These are phyloP conservation scores for Drosophila longiperda DNA, from an alignment of 2,888 invertebrate species.

Conservation along the genomic window DNA sequence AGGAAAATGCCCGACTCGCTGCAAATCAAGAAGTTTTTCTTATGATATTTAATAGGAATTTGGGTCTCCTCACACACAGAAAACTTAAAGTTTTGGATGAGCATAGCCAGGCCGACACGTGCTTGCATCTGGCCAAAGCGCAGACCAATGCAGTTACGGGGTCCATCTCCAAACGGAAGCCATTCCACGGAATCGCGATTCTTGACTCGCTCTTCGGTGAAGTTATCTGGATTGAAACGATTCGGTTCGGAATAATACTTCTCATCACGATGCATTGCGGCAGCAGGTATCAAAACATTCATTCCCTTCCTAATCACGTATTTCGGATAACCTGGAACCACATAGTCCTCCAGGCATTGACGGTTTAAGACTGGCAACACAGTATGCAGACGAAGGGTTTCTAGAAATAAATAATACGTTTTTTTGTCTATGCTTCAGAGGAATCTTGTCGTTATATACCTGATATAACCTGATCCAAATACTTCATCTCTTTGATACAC, in stretches of 20 bases:
- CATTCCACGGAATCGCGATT: conserved; percentile 84
- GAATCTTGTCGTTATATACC: conserved; percentile 75
- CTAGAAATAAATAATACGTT: conserved; percentile 36
- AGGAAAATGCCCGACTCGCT: conserved; percentile 60
- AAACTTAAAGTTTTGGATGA: conserved; percentile 77
- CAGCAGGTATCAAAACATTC: conserved; percentile 86
- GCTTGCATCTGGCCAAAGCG: conserved; percentile 83
- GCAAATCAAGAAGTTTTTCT: conserved; percentile 55
- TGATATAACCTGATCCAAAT: conserved; percentile 85
- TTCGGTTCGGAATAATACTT: conserved; percentile 87
- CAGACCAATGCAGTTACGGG: conserved; percentile 82
- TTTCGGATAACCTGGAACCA: conserved; percentile 85
- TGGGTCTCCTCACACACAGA: conserved; percentile 63
- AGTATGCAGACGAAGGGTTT: conserved; percentile 86
- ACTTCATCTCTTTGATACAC: conserved; percentile 83
- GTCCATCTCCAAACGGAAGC: conserved; percentile 84
- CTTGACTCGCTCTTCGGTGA: conserved; percentile 86
- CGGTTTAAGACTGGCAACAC: conserved; percentile 86
- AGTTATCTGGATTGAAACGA: conserved; percentile 88
- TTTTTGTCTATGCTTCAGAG: rapidly evolving
- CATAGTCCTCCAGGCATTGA: conserved; percentile 86
- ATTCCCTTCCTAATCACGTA: conserved; percentile 86
- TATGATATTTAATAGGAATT: conserved; percentile 69
- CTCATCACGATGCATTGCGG: conserved; percentile 87
- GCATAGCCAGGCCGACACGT: conserved; percentile 71